Evolutionary conservation across 2,113 vertebrate species (phyloP).

Genomic region (Sminthopsis crassicaudata): DNA sequence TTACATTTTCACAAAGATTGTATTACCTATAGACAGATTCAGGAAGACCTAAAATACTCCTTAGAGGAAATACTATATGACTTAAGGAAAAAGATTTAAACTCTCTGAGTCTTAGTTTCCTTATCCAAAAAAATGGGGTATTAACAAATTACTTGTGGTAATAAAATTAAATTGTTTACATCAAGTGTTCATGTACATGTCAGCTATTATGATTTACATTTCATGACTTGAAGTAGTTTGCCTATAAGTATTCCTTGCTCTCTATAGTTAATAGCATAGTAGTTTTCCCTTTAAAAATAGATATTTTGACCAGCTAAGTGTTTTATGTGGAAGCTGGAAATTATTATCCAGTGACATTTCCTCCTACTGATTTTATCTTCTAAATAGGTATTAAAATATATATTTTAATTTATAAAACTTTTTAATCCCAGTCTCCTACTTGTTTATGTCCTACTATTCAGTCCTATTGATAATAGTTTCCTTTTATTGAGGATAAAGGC

Average conservation of each 20-base stretch:
- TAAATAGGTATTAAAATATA: conserved; percentile 45
- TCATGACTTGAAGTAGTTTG: background rate
- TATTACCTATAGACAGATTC: background rate
- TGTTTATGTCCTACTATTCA: conserved; percentile 26
- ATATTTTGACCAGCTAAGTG: background rate
- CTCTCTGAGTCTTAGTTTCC: background rate
- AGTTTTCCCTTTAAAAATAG: conserved; percentile 54
- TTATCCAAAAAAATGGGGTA: background rate
- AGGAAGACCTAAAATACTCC: background rate
- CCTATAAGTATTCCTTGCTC: background rate
- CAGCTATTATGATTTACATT: conserved; percentile 16
- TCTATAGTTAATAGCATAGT: background rate
- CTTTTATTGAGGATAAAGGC: background rate
- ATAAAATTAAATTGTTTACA: background rate
- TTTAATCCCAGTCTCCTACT: conserved; percentile 1
- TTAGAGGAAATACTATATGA: background rate
- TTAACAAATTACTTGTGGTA: background rate
- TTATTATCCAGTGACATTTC: conserved; percentile 32
- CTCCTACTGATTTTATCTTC: conserved; percentile 47
- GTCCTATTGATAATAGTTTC: conserved; percentile 29
- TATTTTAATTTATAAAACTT: background rate
- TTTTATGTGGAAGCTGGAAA: conserved; percentile 58
- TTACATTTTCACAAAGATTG: background rate
- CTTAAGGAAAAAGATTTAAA: background rate
- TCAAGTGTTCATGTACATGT: background rate